Evolutionary conservation across 2,888 invertebrate species (phyloP), one percentile per base, ranked within the genome.

Genomic region (Lasioglossum oenotherae): DNA sequence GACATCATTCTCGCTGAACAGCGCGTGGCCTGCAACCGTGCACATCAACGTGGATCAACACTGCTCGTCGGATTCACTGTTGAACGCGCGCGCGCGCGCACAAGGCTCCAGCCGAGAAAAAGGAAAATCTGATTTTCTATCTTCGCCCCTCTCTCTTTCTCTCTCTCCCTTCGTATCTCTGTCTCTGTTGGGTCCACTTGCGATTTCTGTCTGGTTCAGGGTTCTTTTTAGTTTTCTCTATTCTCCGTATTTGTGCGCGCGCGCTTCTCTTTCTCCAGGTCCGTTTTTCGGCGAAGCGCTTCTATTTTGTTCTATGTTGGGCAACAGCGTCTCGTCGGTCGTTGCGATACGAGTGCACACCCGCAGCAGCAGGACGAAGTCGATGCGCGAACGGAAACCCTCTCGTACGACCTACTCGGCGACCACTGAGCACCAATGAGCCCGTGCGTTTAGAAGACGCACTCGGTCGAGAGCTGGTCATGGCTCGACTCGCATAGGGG

Each of bases 391-490:
- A 82, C 73, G 81, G 60, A 85, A 88, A 89, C 73, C 87, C 90
- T 89, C 88, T 84, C 88, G 78, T 71, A 86, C 88, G 83, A 90
- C 87, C 87, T 78, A 90, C 87, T 86, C 88, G 78, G 81, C 90
- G 90, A 90, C 90, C 90, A 90, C 90, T 90, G 90, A 90, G 90
- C 90, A 90, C 90, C 90, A 90, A 90, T 86, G 90, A 82, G 60
- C 35, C 57, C 67, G 80, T 85, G 84, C 82, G 84, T 85, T 69
- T 64, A 71, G 69, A 85, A 85, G 83, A 84, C 82, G 81, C 84
- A 75, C 75, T 79, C 71, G n/a, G 79, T 76, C 83, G 76, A 67
- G 77, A 67, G 77, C 84, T 84, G 84, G 81, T 82, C 83, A 80
- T 71, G 82, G 82, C 74, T 57, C 74, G 74, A n/a, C 71, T 72